phyloP scores from a whole-genome alignment of 2,113 vertebrate species.

The Leucopternis melanops region DNA sequence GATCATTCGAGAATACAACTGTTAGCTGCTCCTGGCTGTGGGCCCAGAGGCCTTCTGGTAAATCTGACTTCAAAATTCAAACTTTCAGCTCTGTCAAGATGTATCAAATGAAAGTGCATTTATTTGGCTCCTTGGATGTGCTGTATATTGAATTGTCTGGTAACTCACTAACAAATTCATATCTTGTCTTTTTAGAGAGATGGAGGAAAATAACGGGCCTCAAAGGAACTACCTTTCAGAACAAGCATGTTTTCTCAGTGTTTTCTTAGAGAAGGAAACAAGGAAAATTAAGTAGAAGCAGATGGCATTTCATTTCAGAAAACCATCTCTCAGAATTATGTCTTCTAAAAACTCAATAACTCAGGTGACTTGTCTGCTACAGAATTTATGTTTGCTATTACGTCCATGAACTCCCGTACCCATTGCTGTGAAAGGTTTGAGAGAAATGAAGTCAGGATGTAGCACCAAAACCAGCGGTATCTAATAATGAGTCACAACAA shows the following conservation, averaged over 20 bases:
- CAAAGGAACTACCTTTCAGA: constrained; percentile 26
- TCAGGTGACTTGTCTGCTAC: neutral
- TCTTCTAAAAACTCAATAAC: constrained; percentile 22
- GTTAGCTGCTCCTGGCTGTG: neutral
- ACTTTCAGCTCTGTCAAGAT: neutral
- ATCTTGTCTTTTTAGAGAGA: neutral
- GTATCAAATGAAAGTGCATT: neutral
- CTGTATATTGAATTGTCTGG: neutral
- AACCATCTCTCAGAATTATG: constrained; percentile 37
- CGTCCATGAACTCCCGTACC: neutral
- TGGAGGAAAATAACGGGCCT: neutral
- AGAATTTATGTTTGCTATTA: constrained; percentile 23
- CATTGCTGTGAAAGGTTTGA: neutral
- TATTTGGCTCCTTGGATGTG: neutral
- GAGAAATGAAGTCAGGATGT: constrained; percentile 24
- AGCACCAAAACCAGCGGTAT: neutral
- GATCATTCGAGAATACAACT: neutral
- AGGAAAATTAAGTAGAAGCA: constrained; percentile 26
- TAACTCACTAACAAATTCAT: constrained; percentile 23
- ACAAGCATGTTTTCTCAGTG: constrained; percentile 10
- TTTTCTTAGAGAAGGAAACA: constrained; percentile 32
- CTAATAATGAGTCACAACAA: neutral
- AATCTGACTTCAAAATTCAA: constrained; percentile 14
- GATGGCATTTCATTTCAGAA: constrained; percentile 50
- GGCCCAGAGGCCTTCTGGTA: neutral